phyloP scores from a whole-genome alignment of 1,140 invertebrate species.

The Drosophila serrata region DNA sequence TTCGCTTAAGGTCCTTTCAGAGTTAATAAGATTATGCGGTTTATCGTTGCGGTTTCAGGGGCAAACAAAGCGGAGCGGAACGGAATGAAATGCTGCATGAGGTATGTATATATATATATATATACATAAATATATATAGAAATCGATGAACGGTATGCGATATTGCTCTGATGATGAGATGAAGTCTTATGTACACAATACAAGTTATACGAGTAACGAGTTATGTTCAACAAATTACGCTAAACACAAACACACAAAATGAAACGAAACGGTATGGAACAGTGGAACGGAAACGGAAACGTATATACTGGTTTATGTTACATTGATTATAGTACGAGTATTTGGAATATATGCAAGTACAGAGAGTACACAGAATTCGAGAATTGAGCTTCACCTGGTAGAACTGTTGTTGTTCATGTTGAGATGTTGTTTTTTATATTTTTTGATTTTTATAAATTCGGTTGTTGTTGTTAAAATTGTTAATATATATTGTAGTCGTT shows the following conservation, averaged over 20 bases:
- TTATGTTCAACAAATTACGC: conserved; percentile 32
- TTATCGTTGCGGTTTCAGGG: conserved; percentile 43
- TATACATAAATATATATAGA: conserved; percentile 3
- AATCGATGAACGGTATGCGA: conserved; percentile 10
- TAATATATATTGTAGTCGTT: conserved; percentile 28
- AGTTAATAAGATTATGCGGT: conserved; percentile 59
- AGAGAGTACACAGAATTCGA: conserved; percentile 64
- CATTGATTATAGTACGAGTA: conserved; percentile 45
- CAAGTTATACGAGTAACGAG: background rate
- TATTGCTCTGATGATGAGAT: conserved; percentile 15
- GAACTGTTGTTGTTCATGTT: conserved; percentile 76
- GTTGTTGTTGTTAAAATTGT: conserved; percentile 48
- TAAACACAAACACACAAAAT: conserved; percentile 45
- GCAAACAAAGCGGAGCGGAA: conserved; percentile 25
- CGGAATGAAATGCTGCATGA: conserved; percentile 9
- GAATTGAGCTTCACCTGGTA: conserved; percentile 83
- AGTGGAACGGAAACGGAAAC: conserved; percentile 44
- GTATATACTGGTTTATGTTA: conserved; percentile 34
- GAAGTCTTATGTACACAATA: conserved; percentile 22
- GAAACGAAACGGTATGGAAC: conserved; percentile 44
- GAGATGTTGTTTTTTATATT: conserved; percentile 27
- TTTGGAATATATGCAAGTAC: conserved; percentile 45
- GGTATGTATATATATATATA: conserved; percentile 5
- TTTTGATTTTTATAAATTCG: conserved; percentile 30
- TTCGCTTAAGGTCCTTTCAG: conserved; percentile 15